phyloP scores from a whole-genome alignment of 2,797 vertebrate species.

The Hydrolagus colliei region DNA sequence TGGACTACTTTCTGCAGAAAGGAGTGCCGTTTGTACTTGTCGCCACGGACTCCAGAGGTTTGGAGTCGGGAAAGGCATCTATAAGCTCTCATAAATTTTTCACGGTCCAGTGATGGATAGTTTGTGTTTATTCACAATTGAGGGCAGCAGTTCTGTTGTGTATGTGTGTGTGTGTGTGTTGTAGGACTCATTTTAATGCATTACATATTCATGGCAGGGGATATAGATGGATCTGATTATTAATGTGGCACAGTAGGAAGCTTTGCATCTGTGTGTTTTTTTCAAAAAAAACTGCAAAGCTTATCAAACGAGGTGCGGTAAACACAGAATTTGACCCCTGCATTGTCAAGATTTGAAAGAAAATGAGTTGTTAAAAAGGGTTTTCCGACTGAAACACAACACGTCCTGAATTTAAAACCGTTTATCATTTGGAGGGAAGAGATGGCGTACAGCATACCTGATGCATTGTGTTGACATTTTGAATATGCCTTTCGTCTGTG shows the following conservation, averaged over 20 bases:
- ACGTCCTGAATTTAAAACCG: not conserved
- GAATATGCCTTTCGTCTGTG: not conserved
- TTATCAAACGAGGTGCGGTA: conserved; percentile 79
- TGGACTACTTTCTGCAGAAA: conserved; percentile 28
- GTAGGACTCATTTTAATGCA: conserved; percentile 94
- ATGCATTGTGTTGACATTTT: not conserved
- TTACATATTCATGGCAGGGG: conserved; percentile 98
- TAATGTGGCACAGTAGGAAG: conserved; percentile 92
- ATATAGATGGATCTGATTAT: conserved; percentile 88
- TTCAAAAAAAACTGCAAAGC: conserved; percentile 55
- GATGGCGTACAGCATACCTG: not conserved
- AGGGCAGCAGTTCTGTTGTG: conserved; percentile 69
- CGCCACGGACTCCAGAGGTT: conserved; percentile 3
- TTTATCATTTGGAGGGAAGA: not conserved
- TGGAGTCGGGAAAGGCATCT: conserved; percentile 44
- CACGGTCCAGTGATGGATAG: conserved; percentile 86
- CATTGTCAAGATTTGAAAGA: not conserved
- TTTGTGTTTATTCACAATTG: conserved; percentile 95
- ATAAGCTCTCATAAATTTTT: conserved; percentile 87
- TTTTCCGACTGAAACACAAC: not conserved
- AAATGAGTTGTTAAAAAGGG: not conserved
- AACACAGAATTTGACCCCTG: conserved; percentile 53
- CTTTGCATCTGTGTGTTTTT: conserved; percentile 72
- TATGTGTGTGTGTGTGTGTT: conserved; percentile 39
- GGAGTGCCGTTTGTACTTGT: conserved; percentile 19